These are phyloP conservation scores for Antennarius maculatus DNA, from an alignment of 2,797 vertebrate species.

Conservation along the genomic window DNA sequence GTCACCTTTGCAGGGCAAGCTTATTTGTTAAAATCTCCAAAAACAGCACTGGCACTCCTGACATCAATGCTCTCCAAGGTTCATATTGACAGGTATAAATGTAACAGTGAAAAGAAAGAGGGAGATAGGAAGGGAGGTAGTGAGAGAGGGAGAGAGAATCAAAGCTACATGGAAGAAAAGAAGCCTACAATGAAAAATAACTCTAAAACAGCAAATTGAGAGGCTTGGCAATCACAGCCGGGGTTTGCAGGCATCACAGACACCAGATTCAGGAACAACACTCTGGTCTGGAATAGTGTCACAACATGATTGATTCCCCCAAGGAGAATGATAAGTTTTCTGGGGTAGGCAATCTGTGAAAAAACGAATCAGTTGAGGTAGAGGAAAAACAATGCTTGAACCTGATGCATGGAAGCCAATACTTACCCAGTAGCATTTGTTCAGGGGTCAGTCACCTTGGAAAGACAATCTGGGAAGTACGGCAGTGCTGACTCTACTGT, in stretches of 20 bases:
- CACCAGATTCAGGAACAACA: conserved; percentile 78
- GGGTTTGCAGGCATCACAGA: conserved; percentile 71
- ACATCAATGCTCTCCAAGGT: conserved; percentile 62
- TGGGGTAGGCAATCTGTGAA: conserved; percentile 73
- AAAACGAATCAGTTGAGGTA: conserved; percentile 65
- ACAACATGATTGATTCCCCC: conserved; percentile 79
- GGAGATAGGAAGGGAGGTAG: not conserved
- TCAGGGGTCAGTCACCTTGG: conserved; percentile 72
- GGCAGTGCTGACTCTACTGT: conserved; percentile 62
- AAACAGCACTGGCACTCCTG: conserved; percentile 57
- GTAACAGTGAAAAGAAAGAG: conserved; percentile 35
- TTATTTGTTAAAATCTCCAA: conserved; percentile 63
- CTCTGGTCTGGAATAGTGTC: conserved; percentile 73
- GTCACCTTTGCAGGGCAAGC: conserved; percentile 57
- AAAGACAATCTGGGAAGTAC: conserved; percentile 69
- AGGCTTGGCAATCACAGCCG: conserved; percentile 73
- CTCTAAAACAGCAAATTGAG: conserved; percentile 73
- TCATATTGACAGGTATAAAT: conserved; percentile 51
- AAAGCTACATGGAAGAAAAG: conserved; percentile 50
- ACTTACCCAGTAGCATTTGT: conserved; percentile 70
- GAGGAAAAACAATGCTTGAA: conserved; percentile 71
- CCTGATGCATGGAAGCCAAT: conserved; percentile 69
- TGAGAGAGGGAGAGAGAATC: conserved; percentile 23
- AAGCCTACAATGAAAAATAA: conserved; percentile 75
- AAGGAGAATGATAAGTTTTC: conserved; percentile 77